Conservation (phyloP, 1,140 invertebrate species). For the Gonatopus flavifemur region DNA sequence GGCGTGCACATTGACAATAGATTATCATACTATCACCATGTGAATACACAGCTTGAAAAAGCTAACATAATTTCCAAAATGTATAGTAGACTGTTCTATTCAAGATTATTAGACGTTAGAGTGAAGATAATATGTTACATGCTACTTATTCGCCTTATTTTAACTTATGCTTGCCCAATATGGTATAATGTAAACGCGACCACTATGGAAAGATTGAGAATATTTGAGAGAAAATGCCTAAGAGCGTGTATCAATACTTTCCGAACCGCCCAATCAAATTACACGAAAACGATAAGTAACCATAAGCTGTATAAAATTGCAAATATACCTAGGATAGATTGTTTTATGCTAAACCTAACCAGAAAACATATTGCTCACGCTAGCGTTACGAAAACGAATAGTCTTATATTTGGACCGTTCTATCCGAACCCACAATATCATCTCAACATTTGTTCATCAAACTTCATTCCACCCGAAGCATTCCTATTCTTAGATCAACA, state of each 20-base stretch:
- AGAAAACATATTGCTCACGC: slow-evolving; percentile 17
- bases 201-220: slow-evolving; percentile 25
- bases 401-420: not conserved
- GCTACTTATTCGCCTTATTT: slow-evolving; percentile 20
- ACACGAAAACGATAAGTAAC: slow-evolving; percentile 12
- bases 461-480: not conserved
- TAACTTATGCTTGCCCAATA: slow-evolving; percentile 27
- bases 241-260: slow-evolving; percentile 22
- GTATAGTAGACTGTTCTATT: slow-evolving; percentile 17
- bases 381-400: slow-evolving; percentile 2
- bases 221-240: slow-evolving; percentile 16
- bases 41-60: slow-evolving; percentile 19
- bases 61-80: slow-evolving; percentile 20
- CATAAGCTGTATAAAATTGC: slow-evolving; percentile 21
- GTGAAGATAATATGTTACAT: slow-evolving; percentile 29
- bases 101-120: slow-evolving; percentile 10
- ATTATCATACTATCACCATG: slow-evolving; percentile 17
- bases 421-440: slow-evolving; percentile 3
- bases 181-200: slow-evolving; percentile 26
- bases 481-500: slow-evolving; percentile 12
- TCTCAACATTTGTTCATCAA: not conserved
- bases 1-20: slow-evolving; percentile 18
- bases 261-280: slow-evolving; percentile 14
- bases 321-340: slow-evolving; percentile 26
- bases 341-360: slow-evolving; percentile 23